phyloP scores from a whole-genome alignment of 2,113 vertebrate genomes.

The Pedionomus torquatus region DNA sequence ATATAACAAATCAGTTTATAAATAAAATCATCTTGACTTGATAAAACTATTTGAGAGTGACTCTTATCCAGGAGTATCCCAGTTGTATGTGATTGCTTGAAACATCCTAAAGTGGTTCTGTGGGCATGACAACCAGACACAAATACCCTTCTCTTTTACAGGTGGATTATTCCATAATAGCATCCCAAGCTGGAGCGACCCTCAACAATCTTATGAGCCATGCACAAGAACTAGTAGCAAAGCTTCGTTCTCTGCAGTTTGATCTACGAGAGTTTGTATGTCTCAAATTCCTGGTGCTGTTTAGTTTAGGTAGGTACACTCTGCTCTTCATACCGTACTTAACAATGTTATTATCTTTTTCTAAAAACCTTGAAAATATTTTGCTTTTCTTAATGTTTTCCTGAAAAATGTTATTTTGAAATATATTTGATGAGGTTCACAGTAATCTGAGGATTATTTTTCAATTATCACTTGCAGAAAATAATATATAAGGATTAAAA shows the following conservation, averaged over 20 bases:
- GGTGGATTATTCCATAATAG: slow-evolving; percentile 94
- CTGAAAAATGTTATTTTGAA: background rate
- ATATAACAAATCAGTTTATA: background rate
- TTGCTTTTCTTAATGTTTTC: background rate
- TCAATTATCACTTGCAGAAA: background rate
- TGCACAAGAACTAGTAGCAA: slow-evolving; percentile 93
- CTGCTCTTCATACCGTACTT: background rate
- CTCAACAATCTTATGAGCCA: slow-evolving; percentile 95
- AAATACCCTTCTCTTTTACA: slow-evolving; percentile 70
- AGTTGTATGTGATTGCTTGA: background rate
- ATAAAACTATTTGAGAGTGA: background rate
- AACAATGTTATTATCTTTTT: background rate
- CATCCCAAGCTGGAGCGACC: slow-evolving; percentile 91
- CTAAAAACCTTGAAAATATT: background rate
- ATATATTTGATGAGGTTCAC: background rate
- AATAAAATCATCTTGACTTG: background rate
- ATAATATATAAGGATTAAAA: background rate
- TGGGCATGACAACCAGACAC: background rate
- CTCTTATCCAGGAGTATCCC: background rate
- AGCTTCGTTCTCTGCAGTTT: slow-evolving; percentile 93
- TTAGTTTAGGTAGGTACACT: slow-evolving; percentile 91
- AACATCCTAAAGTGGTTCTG: background rate
- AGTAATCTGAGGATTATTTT: background rate
- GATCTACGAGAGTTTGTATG: slow-evolving; percentile 98
- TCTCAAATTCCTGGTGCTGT: slow-evolving; percentile 98